Evolutionary conservation across 2,797 vertebrate species (phyloP), one percentile per base, ranked within the genome.

Genomic region (Anolis apletophallus): DNA sequence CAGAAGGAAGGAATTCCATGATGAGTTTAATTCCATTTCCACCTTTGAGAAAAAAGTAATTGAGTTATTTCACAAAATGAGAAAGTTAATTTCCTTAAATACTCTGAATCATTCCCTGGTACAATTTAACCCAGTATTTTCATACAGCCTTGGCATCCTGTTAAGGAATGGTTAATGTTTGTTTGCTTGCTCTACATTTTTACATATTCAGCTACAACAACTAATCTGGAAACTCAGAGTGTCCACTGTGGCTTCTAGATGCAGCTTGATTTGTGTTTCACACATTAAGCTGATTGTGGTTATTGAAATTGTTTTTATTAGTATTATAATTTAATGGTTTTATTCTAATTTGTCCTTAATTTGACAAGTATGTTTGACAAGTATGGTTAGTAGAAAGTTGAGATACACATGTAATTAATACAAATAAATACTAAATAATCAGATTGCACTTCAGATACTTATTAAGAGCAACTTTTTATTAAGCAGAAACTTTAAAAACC

Each of bases 1-100:
- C 98, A 19, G 98, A 97, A 69, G 99, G 99, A 75, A 99, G 97
- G 90, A 97, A 99, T 95, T 99, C 98, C 99, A 99, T 99, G 89
- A 99, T 99, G 84, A 99, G 97, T 93, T 99, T 99, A 88, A 98
- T 98, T 77, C 98, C 97, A 69, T 97, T 97, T 91, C 98, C 98
- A 83, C 98, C 99, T 99, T 88, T 82, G 29, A 79, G 21, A 59
- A 36, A 74, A 81, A 88, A 1, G 26, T 12, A 34, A 83, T 29
- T n/a, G 34, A 21, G 32, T 80, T 77, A 77, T 69, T 54, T 57
- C 57, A 79, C 55, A 19, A 50, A 46, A 13, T 40, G 23, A 50
- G 14, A n/a, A 29, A 19, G 21, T 50, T 12, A 68, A 76, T 26
- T 40, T 29, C 17, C 16, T 52, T 40, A 21, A 40, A 12, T 87